Evolutionary conservation across 2,113 vertebrate genomes (phyloP).

Genomic region (Phodopus roborovskii): DNA sequence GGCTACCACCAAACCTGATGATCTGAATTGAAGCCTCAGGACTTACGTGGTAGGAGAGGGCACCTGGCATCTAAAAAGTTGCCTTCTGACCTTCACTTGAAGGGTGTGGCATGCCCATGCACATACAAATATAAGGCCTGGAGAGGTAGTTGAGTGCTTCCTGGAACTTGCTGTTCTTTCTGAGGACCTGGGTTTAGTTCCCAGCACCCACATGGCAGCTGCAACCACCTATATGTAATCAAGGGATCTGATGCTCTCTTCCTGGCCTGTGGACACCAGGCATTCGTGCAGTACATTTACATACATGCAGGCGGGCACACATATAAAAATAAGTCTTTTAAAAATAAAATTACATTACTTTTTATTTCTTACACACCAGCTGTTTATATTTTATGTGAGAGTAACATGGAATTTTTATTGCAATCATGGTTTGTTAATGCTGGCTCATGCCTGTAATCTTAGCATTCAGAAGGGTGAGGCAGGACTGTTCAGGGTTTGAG

Average conservation of each 20-base stretch:
- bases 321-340: not conserved
- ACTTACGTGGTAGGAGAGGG: not conserved
- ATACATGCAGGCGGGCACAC: not conserved
- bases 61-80: too few relatives aligned
- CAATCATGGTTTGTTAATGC: not conserved
- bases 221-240: not conserved
- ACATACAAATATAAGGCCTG: not conserved
- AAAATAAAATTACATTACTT: not conserved
- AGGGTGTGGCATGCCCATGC: not conserved
- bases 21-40: not conserved
- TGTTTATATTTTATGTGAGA: constrained; percentile 14
- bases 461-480: not conserved
- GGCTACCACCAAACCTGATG: not conserved
- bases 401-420: constrained; percentile 34
- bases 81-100: not conserved
- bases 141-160: not conserved
- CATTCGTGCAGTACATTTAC: not conserved
- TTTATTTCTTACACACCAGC: constrained; percentile 13
- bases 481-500: not conserved
- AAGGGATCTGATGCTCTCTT: not conserved
- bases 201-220: too few relatives aligned
- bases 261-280: not conserved
- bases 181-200: not conserved
- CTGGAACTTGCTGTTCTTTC: not conserved
- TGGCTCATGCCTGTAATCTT: not conserved